phyloP scores from a whole-genome alignment of 2,113 vertebrate species.

The Cryptomyrus ogoouensis region DNA sequence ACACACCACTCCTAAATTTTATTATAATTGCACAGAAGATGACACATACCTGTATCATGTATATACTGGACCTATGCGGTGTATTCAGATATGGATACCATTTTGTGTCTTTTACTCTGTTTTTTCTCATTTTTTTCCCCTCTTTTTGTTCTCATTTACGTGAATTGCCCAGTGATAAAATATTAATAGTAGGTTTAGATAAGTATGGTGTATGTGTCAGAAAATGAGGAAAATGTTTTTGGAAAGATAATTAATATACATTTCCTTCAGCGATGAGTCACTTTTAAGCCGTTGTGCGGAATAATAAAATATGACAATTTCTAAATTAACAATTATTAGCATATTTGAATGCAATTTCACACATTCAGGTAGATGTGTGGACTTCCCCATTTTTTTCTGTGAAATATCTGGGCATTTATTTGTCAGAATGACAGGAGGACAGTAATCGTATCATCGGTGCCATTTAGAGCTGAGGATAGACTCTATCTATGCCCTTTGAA shows the following conservation, averaged over 20 bases:
- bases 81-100: neutral
- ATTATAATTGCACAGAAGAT: neutral
- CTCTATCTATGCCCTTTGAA: neutral
- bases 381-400: neutral
- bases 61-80: neutral
- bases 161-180: neutral
- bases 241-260: neutral
- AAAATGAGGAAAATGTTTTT: neutral
- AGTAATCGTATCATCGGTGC: neutral
- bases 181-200: neutral
- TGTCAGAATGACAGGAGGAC: neutral
- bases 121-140: neutral
- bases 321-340: neutral
- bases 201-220: neutral
- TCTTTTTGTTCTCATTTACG: neutral
- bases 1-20: neutral
- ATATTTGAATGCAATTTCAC: neutral
- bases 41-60: neutral
- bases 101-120: neutral
- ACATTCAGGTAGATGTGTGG: neutral
- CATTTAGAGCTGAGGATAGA: neutral
- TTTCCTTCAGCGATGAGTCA: neutral
- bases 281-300: neutral
- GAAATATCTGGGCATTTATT: neutral
- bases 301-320: neutral